Conservation (phyloP, 2,113 vertebrate species). For the Silurus asotus region DNA sequence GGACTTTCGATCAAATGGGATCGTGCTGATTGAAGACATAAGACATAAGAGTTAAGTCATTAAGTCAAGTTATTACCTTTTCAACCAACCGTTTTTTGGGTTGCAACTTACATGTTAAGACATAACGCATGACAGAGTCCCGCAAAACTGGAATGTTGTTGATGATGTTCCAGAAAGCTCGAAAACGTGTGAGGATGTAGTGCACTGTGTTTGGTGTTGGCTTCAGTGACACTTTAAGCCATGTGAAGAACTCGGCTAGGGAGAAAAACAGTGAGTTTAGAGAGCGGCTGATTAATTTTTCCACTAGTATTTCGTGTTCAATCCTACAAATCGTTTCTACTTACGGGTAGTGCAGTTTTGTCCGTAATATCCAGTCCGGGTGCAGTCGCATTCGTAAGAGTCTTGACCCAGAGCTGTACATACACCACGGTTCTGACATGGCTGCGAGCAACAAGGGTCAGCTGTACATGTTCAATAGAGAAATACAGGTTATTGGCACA, state of each 20-base stretch:
- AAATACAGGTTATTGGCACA: neutral
- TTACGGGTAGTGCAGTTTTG: slow-evolving; percentile 89
- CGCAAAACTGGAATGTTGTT: slow-evolving; percentile 87
- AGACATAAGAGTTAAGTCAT: neutral
- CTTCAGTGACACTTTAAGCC: slow-evolving; percentile 82
- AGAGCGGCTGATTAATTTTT: neutral
- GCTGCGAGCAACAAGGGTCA: slow-evolving; percentile 90
- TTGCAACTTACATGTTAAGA: slow-evolving; percentile 89
- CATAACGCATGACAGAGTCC: slow-evolving; percentile 88
- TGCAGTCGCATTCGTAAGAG: slow-evolving; percentile 89
- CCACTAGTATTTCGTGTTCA: neutral
- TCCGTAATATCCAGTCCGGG: slow-evolving; percentile 85
- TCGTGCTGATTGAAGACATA: slow-evolving; percentile 75
- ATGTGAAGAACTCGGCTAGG: slow-evolving; percentile 88
- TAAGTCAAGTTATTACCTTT: no score
- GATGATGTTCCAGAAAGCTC: slow-evolving; percentile 90
- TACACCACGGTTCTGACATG: slow-evolving; percentile 89
- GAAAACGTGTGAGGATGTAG: slow-evolving; percentile 92
- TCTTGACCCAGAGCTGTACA: slow-evolving; percentile 77
- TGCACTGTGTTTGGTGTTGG: slow-evolving; percentile 88
- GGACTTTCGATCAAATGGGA: slow-evolving; percentile 93
- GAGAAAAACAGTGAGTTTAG: neutral
- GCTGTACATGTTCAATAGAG: slow-evolving; percentile 63
- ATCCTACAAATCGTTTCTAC: slow-evolving; percentile 36
- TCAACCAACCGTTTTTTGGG: neutral